Base-by-base conservation (phyloP, 2,113 vertebrate species). In the Poicephalus meyeri region DNA sequence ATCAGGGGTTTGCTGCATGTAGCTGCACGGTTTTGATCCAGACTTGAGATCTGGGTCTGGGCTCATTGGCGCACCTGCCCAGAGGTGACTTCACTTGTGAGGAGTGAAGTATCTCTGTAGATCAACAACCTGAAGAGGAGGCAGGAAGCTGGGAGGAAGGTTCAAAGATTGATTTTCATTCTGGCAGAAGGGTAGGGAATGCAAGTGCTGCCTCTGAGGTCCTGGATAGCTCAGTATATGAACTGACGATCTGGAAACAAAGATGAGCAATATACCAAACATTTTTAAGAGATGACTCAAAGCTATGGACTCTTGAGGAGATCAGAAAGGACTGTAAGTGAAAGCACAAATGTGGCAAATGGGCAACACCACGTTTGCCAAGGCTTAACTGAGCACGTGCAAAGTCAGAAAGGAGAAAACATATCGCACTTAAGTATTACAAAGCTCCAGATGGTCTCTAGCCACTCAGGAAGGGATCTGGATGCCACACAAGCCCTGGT, bases 201-300 rank as follows among this genome's bases (percentile, higher is more conserved):
- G 69, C 1, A 4, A 84, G 50, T 2, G 20, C 80, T 95, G 74
- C 63, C 80, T 92, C 69, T 0, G 0, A 89, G 61, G 69, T 71
- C 42, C 83, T 12, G 4, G 65, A 64, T 29, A 78, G 80, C 88
- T 81, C 61, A 60, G 77, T 68, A 16, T 28, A 86, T 9, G 42
- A 74, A 80, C 50, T 35, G 80, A 37, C 39, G 55, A 89, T 72
- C 77, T 92, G 86, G 86, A 92, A 91, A 92, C 35, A 84, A 91
- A 74, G 77, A 91, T 42, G 56, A 91, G 69, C 93, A 86, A 71
- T 86, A 79, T 60, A 87, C 58, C 5, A 3, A 89, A 72, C 80
- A 81, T 89, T 95, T 89, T 93, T 35, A 31, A 81, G 78, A 79
- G 78, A 52, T 94, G 73, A 79, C n/a, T 95, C 89, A 44, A 95